Evolutionary conservation across 2,797 vertebrate genomes (phyloP), one percentile per base, ranked within the genome.

Genomic region (Psittacula echo): DNA sequence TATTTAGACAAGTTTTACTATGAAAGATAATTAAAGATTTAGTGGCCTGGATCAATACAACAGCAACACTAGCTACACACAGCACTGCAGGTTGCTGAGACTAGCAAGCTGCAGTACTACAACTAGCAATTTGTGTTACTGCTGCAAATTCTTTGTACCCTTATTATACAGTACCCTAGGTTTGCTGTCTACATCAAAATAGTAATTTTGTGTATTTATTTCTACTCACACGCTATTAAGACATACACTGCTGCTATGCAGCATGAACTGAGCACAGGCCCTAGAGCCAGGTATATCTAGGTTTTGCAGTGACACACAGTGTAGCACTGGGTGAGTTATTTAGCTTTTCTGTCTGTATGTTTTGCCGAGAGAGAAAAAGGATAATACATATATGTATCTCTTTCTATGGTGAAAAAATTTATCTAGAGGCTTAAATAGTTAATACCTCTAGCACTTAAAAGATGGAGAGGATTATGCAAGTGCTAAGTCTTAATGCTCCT

Each of bases 21-120:
- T 82, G 80, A 94, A 90, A 91, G 53, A 93, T 91, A 95, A 97
- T 95, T 88, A 91, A 96, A 93, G 89, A 90, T 93, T 95, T 92
- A 94, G 89, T 54, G 79, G 79, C 24, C 39, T 2, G 23, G 87
- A 95, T 95, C 94, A 11, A 95, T 93, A 86, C 34, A 79, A 66
- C 74, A 80, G 77, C 88, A 88, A 77, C 13, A 5, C 27, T 79
- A 13, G 42, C 85, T 74, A 1, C 7, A 22, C 56, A 74, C 60
- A 82, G 67, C 27, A 21, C 47, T 39, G 64, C 87, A 65, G 83
- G 70, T 89, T 94, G 93, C 87, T 26, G 45, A 94, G 83, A 79
- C 60, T 5, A 90, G 87, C 83, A 60, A 60, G 34, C 58, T 26
- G 34, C 58, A 60, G 58, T 37, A 37, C 23, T 60, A 60, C 34